Percentiles rank a stretch among this genome's conserved stretches.
Evolutionary conservation across 1,140 invertebrate species (phyloP).

Genomic region (Steinernema feltiae): DNA sequence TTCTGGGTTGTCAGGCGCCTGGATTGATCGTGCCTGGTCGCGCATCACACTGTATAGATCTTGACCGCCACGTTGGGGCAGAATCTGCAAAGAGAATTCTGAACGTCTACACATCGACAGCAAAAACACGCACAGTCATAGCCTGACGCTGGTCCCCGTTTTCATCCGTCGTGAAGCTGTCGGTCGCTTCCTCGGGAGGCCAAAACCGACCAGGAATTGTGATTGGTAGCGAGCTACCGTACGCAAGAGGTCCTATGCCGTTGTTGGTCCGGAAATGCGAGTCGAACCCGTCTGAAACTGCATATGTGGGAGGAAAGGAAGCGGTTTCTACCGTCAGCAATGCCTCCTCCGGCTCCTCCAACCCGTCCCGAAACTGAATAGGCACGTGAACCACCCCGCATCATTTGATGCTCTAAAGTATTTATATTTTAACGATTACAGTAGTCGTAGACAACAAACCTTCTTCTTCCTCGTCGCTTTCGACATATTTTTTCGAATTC

Average conservation of each 20-base stretch:
- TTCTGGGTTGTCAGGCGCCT: slow-evolving; percentile 16
- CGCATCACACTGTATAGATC: slow-evolving; percentile 9
- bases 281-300: neutral
- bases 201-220: slow-evolving; percentile 11
- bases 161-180: neutral
- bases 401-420: neutral
- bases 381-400: neutral
- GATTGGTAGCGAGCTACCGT: slow-evolving; percentile 14
- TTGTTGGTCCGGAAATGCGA: neutral
- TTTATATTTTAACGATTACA: neutral
- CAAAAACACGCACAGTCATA: neutral
- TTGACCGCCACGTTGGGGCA: neutral
- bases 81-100: neutral
- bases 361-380: neutral
- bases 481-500: neutral
- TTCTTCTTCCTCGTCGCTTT: neutral
- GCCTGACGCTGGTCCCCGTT: neutral
- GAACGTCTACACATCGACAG: neutral
- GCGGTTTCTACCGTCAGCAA: neutral
- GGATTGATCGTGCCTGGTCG: slow-evolving; percentile 7
- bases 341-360: neutral
- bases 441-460: neutral
- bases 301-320: too few relatives aligned
- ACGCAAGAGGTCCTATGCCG: neutral
- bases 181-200: slow-evolving; percentile 11